Conservation (phyloP, 2,888 invertebrate species). For the Galerucella pusilla region DNA sequence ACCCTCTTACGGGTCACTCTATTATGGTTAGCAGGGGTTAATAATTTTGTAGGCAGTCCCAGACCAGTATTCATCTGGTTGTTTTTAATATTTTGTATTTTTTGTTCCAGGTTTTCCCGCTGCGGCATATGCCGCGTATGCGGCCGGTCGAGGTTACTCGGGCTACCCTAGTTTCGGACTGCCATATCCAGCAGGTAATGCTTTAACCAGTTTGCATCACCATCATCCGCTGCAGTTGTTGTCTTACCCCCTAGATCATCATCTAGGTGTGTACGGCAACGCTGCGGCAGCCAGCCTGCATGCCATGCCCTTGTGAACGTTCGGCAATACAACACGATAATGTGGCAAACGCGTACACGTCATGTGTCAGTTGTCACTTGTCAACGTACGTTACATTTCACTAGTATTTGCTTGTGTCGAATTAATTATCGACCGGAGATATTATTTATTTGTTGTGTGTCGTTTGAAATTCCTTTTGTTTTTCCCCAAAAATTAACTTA, state of each 20-base stretch:
- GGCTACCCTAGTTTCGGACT: constrained; percentile 98
- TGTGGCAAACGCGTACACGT: constrained; percentile 23
- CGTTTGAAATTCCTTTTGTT: not conserved
- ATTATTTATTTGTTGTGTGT: not conserved
- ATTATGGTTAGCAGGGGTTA: too few relatives aligned
- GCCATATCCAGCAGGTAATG: constrained; percentile 97
- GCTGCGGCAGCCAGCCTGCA: constrained; percentile 71
- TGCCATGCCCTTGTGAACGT: constrained; percentile 83
- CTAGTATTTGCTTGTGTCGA: not conserved
- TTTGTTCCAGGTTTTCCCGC: constrained; percentile 87
- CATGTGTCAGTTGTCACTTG: constrained; percentile 13
- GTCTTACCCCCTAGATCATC: constrained; percentile 74
- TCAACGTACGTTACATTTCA: constrained; percentile 1
- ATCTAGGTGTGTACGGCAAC: constrained; percentile 70
- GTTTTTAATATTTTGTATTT: constrained; percentile 53
- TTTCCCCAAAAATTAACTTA: constrained; percentile 11
- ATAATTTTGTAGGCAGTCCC: too few relatives aligned
- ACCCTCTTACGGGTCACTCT: too few relatives aligned
- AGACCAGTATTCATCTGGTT: not conserved
- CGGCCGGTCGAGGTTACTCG: constrained; percentile 96
- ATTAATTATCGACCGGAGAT: not conserved
- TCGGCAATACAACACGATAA: constrained; percentile 49
- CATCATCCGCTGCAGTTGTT: constrained; percentile 69
- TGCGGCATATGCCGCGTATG: constrained; percentile 94
- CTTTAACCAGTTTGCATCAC: constrained; percentile 79